Conservation (phyloP, 2,113 vertebrate genomes). For the Sturnira hondurensis region DNA sequence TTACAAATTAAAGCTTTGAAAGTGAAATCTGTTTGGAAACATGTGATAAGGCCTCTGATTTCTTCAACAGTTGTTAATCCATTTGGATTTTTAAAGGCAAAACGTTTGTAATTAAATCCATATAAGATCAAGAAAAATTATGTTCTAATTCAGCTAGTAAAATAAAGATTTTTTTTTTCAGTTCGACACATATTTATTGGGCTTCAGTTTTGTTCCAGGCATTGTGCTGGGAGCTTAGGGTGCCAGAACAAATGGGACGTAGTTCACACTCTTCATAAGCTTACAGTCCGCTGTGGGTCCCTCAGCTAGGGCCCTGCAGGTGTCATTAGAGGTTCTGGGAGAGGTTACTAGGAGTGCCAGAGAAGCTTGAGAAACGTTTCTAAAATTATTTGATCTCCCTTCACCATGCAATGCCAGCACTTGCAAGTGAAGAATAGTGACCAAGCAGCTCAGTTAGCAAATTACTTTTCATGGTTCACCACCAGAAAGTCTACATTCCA, state of each 20-base stretch:
- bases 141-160: background rate
- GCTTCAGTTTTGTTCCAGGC: background rate
- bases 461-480: background rate
- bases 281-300: background rate
- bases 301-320: background rate
- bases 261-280: background rate
- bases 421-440: background rate
- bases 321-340: background rate
- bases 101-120: constrained; percentile 16
- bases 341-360: background rate
- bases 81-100: background rate
- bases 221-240: background rate
- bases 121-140: background rate
- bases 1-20: background rate
- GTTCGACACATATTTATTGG: background rate
- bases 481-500: background rate
- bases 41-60: background rate
- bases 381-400: background rate
- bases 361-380: background rate
- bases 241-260: background rate
- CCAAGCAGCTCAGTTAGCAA: background rate
- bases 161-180: background rate
- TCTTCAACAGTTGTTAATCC: background rate
- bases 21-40: background rate
- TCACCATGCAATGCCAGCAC: background rate